These are phyloP conservation scores for Heteractis magnifica DNA, from an alignment of 92 coral and sea anemone genomes.

Conservation along the genomic window DNA sequence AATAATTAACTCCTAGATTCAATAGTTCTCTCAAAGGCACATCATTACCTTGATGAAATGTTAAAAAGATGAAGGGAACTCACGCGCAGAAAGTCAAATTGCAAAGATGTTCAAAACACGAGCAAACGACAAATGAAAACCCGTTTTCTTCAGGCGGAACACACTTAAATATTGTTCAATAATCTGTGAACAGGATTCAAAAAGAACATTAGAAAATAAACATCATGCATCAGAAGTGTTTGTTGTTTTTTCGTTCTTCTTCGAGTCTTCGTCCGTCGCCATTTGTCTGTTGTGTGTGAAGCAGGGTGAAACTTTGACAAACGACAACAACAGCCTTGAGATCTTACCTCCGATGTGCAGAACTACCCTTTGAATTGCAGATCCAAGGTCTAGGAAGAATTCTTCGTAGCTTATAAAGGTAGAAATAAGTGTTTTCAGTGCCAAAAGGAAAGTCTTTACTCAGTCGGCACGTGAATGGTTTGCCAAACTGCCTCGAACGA, in stretches of 20 bases:
- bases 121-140: no score
- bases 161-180: neutral
- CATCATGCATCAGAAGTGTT: neutral
- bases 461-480: neutral
- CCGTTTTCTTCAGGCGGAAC: neutral
- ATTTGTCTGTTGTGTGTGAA: neutral
- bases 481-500: neutral
- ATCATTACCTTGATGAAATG: neutral
- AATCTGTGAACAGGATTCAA: neutral
- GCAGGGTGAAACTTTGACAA: neutral
- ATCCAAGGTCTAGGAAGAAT: neutral
- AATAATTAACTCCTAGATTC: neutral
- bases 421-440: neutral
- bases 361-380: neutral
- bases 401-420: neutral
- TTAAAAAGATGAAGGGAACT: neutral
- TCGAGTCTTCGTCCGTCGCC: neutral
- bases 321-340: neutral
- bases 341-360: neutral
- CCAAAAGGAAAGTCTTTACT: neutral
- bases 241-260: neutral
- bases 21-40: neutral
- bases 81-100: no score
- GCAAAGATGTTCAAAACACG: no score
- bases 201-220: neutral